Percentiles rank a stretch among this genome's conserved stretches.
phyloP scores from a whole-genome alignment of 2,113 vertebrate species.

The Hippoglossus stenolepis region DNA sequence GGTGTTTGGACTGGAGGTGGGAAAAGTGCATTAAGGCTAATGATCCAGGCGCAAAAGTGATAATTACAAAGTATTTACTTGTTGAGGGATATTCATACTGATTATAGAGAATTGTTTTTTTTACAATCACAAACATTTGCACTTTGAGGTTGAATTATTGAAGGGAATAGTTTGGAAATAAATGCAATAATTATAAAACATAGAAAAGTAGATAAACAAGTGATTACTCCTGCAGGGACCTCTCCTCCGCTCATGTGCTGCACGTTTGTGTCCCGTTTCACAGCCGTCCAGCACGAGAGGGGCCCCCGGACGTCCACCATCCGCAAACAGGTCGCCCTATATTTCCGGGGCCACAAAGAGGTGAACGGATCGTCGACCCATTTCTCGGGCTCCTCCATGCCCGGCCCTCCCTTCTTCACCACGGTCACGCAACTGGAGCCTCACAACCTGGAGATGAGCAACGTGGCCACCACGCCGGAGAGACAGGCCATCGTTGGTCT shows the following conservation, averaged over 20 bases:
- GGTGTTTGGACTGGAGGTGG: conserved; percentile 30
- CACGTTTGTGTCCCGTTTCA: conserved; percentile 21
- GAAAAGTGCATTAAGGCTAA: conserved; percentile 18
- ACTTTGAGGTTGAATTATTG: background rate
- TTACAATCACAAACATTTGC: background rate
- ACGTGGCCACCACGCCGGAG: conserved; percentile 89
- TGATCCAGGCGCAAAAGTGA: conserved; percentile 35
- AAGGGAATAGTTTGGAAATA: background rate
- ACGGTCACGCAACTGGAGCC: conserved; percentile 96
- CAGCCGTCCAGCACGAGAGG: conserved; percentile 98
- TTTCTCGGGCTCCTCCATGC: conserved; percentile 89
- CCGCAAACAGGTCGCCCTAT: conserved; percentile 97
- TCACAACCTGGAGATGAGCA: conserved; percentile 91
- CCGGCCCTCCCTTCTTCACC: conserved; percentile 94
- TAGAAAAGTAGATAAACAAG: conserved; percentile 5
- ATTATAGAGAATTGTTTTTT: too few relatives aligned
- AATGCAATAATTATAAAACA: background rate
- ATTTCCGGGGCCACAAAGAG: conserved; percentile 98
- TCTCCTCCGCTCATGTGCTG: conserved; percentile 9
- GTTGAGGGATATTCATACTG: background rate
- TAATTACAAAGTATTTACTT: conserved; percentile 32
- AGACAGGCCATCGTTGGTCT: conserved; percentile 93
- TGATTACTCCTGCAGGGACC: conserved; percentile 1
- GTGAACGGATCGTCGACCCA: conserved; percentile 90
- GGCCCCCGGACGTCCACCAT: conserved; percentile 98